Conservation (phyloP, 2,797 vertebrate species). For the Gambelia wislizenii region DNA sequence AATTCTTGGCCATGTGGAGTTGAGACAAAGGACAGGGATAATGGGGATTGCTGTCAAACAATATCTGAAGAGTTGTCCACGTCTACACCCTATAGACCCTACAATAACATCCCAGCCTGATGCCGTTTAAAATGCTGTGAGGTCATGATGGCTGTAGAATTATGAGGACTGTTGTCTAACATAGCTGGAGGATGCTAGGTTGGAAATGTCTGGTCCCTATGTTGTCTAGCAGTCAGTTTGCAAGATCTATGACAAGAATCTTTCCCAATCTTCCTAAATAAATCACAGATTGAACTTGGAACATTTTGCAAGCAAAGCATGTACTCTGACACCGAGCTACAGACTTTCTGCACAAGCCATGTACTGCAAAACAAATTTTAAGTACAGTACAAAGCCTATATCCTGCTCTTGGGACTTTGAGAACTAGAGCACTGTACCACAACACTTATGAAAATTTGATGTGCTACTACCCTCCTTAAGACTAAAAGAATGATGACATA, state of each 20-base stretch:
- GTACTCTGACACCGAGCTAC: not conserved
- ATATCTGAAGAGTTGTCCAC: not conserved
- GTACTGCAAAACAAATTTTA: not conserved
- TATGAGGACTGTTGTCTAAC: not conserved
- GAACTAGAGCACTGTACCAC: not conserved
- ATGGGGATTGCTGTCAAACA: not conserved
- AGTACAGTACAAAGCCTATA: not conserved
- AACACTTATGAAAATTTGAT: not conserved
- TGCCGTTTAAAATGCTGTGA: not conserved
- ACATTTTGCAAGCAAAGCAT: not conserved
- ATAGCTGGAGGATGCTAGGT: not conserved
- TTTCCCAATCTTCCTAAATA: not conserved
- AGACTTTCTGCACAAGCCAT: not conserved
- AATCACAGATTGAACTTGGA: not conserved
- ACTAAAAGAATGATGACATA: not conserved
- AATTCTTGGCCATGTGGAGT: too few relatives aligned
- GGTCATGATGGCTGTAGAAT: too few relatives aligned
- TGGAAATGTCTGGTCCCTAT: not conserved
- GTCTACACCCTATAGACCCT: not conserved
- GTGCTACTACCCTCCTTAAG: not conserved
- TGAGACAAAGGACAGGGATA: not conserved
- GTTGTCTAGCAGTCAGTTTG: not conserved
- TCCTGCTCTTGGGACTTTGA: not conserved
- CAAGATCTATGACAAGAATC: not conserved
- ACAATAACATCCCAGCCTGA: not conserved